Percentiles rank a stretch among this genome's conserved stretches.
These are phyloP conservation scores for Dascillus cervinus DNA, from an alignment of 2,888 invertebrate species.

Conservation along the genomic window DNA sequence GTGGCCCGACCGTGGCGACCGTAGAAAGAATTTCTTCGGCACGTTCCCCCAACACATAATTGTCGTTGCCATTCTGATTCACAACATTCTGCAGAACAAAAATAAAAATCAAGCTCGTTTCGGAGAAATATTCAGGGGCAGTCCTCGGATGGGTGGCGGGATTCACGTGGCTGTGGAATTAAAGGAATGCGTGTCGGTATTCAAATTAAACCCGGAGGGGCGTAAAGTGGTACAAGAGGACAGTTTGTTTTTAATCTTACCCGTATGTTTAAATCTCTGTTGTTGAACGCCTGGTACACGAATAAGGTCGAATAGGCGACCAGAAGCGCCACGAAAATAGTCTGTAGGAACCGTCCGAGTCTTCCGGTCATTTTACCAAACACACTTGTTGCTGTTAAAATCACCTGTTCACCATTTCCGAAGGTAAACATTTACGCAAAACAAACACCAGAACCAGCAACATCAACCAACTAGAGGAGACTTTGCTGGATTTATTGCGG, in stretches of 20 bases:
- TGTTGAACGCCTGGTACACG: conserved; percentile 37
- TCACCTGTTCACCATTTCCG: conserved; percentile 31
- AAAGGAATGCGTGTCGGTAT: conserved; percentile 3
- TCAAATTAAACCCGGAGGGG: conserved; percentile 3
- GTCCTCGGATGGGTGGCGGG: too few relatives aligned
- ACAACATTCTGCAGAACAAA: conserved; percentile 28
- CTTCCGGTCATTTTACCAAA: conserved; percentile 37
- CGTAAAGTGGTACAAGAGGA: conserved; percentile 2
- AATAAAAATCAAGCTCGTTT: too few relatives aligned
- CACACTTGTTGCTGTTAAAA: conserved; percentile 4
- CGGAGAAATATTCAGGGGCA: too few relatives aligned
- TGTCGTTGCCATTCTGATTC: conserved; percentile 27
- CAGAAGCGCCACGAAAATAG: conserved; percentile 32
- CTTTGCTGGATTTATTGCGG: too few relatives aligned
- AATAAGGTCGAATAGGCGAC: conserved; percentile 35
- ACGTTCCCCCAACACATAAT: conserved; percentile 26
- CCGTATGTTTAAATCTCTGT: conserved; percentile 22
- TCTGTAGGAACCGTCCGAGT: conserved; percentile 34
- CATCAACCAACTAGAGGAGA: too few relatives aligned
- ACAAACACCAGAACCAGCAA: too few relatives aligned
- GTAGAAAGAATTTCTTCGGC: conserved; percentile 25
- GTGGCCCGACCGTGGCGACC: conserved; percentile 48
- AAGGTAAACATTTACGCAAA: conserved; percentile 18
- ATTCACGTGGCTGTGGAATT: too few relatives aligned
- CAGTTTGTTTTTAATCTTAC: too few relatives aligned